These are phyloP conservation scores for Kryptolebias ocellatus DNA, from an alignment of 2,797 vertebrate species.

Conservation along the genomic window DNA sequence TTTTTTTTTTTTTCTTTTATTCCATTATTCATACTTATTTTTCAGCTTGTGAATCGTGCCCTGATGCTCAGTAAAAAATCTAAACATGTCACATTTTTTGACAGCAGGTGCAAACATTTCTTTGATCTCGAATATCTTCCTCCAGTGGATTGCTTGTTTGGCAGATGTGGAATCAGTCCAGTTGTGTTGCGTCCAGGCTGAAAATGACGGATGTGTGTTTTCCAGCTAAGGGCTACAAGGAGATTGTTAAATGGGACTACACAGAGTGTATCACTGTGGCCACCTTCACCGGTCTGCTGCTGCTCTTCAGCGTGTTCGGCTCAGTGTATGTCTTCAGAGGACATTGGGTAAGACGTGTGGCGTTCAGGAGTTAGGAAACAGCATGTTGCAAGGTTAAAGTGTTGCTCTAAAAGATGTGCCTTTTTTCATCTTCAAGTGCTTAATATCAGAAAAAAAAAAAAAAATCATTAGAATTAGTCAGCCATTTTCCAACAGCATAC, in stretches of 20 bases:
- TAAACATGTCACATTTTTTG: not conserved
- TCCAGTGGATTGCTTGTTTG: not conserved
- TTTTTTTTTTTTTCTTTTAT: too few species aligned
- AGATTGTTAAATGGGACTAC: rapidly evolving
- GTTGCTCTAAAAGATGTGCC: not conserved
- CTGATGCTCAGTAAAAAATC: not conserved
- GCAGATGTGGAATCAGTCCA: slow-evolving; percentile 16
- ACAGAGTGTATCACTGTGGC: slow-evolving; percentile 16
- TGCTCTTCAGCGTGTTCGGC: slow-evolving; percentile 71
- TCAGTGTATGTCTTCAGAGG: slow-evolving; percentile 74
- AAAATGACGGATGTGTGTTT: slow-evolving; percentile 30
- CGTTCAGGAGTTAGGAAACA: slow-evolving; percentile 22
- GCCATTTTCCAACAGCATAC: too few species aligned
- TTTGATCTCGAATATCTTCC: slow-evolving; percentile 8
- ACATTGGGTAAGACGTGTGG: slow-evolving; percentile 67
- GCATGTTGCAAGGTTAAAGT: not conserved
- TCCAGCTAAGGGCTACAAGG: slow-evolving; percentile 63
- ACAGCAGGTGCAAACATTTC: not conserved
- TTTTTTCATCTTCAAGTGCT: not conserved
- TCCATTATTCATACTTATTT: too few species aligned
- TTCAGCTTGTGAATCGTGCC: too few species aligned
- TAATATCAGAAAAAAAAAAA: not conserved
- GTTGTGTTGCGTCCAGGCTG: slow-evolving; percentile 9
- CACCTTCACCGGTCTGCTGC: slow-evolving; percentile 47
- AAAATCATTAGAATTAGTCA: not conserved